phyloP scores from a whole-genome alignment of 2,888 invertebrate genomes.

The Podotricha telesiphe region DNA sequence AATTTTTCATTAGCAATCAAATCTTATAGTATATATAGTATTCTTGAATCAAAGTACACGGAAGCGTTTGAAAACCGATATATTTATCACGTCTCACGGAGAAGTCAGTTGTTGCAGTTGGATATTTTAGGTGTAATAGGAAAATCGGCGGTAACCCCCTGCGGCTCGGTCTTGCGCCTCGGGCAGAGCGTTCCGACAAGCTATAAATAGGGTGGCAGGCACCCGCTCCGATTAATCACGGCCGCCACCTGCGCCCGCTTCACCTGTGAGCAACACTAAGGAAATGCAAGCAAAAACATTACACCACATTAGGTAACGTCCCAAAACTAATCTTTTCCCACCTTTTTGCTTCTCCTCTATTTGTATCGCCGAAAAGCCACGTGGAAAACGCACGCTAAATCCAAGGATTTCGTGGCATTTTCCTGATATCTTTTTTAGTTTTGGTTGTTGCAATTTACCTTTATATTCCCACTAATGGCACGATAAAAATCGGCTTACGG shows the following conservation, averaged over 20 bases:
- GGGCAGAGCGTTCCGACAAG: constrained; percentile 59
- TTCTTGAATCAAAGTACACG: constrained; percentile 33
- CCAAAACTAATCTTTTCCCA: constrained; percentile 52
- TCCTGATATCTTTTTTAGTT: constrained; percentile 31
- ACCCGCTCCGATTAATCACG: constrained; percentile 71
- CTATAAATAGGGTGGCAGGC: constrained; percentile 68
- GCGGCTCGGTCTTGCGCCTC: constrained; percentile 60
- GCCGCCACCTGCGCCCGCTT: constrained; percentile 64
- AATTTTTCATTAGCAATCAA: neutral
- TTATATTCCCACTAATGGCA: constrained; percentile 25
- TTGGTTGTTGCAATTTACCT: constrained; percentile 31
- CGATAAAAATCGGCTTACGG: constrained; percentile 18
- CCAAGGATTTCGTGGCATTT: constrained; percentile 39
- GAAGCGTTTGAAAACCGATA: constrained; percentile 40
- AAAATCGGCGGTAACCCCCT: constrained; percentile 55
- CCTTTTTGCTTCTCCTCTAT: constrained; percentile 43
- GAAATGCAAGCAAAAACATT: constrained; percentile 62
- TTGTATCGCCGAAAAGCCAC: constrained; percentile 42
- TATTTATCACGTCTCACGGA: constrained; percentile 42
- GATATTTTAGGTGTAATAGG: constrained; percentile 53
- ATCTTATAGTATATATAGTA: constrained; percentile 19
- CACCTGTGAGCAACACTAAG: constrained; percentile 56
- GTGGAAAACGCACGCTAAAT: constrained; percentile 39
- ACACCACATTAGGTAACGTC: constrained; percentile 58
- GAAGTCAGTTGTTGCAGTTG: constrained; percentile 45